A percentile compares a stretch with the other conserved stretches of the same genome.
Conservation (phyloP, 2,888 invertebrate genomes). For the Lasioglossum calceatum region DNA sequence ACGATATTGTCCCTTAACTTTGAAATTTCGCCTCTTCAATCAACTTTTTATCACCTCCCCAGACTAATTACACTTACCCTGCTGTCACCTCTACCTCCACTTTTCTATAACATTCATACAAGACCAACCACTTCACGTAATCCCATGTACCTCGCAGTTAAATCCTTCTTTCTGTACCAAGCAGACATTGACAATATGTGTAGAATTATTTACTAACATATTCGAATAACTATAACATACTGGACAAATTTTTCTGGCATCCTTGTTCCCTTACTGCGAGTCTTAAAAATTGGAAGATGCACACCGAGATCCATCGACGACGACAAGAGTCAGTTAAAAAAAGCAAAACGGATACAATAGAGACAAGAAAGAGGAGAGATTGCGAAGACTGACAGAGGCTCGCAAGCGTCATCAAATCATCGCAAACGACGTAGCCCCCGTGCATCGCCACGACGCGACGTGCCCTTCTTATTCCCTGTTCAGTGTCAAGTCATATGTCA, state of each 20-base stretch:
- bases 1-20: slow-evolving; percentile 1
- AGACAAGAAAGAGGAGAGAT: neutral
- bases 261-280: neutral
- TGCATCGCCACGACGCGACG: neutral
- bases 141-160: neutral
- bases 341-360: neutral
- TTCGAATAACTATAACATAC: neutral
- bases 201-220: neutral
- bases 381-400: slow-evolving; percentile 15
- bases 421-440: neutral
- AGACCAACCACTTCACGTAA: neutral
- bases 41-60: neutral
- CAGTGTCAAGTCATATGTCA: slow-evolving; percentile 47
- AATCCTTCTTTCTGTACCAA: neutral
- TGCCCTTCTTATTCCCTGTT: slow-evolving; percentile 26
- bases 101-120: neutral
- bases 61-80: neutral
- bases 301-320: neutral
- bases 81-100: neutral
- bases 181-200: neutral
- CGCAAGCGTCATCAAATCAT: slow-evolving; percentile 36
- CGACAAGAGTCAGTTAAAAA: neutral
- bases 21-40: slow-evolving; percentile 2
- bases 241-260: neutral
- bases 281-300: neutral